These are phyloP conservation scores for Pungitius pungitius DNA, from an alignment of 2,113 vertebrate species.

Conservation along the genomic window DNA sequence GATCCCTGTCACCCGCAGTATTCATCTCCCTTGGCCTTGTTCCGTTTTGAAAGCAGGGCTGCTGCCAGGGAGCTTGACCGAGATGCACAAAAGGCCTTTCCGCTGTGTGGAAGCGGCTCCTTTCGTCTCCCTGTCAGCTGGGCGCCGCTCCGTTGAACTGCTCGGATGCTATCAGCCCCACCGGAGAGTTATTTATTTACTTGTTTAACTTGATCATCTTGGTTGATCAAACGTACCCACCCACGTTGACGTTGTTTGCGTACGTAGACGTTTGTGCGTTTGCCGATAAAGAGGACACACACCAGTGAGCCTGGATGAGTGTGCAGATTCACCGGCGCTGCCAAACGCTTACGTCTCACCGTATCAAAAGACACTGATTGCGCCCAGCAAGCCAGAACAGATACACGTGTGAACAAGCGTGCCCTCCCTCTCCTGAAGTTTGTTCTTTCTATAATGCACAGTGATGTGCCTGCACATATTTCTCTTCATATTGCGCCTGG, in stretches of 20 bases:
- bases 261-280: background rate
- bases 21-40: conserved; percentile 53
- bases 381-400: conserved; percentile 58
- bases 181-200: conserved; percentile 70
- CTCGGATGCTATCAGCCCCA: conserved; percentile 59
- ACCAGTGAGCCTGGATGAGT: conserved; percentile 46
- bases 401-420: conserved; percentile 19
- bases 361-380: conserved; percentile 70
- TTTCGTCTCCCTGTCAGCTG: conserved; percentile 70
- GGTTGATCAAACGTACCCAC: conserved; percentile 73
- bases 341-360: conserved; percentile 49
- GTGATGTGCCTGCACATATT: conserved; percentile 1
- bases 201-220: conserved; percentile 55
- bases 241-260: conserved; percentile 63
- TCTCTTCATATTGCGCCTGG: conserved; percentile 11
- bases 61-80: conserved; percentile 45
- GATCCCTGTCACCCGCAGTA: conserved; percentile 48
- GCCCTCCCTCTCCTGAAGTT: conserved; percentile 2
- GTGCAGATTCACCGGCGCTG: conserved; percentile 45
- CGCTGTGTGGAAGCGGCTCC: conserved; percentile 47
- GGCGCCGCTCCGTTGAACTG: conserved; percentile 51
- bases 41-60: conserved; percentile 35
- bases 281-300: conserved; percentile 65
- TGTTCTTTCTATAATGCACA: conserved; percentile 28
- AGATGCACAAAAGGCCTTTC: conserved; percentile 50